Evolutionary conservation across 2,888 invertebrate species (phyloP), one percentile per base, ranked within the genome.

Genomic region (Drosophila barbarae): DNA sequence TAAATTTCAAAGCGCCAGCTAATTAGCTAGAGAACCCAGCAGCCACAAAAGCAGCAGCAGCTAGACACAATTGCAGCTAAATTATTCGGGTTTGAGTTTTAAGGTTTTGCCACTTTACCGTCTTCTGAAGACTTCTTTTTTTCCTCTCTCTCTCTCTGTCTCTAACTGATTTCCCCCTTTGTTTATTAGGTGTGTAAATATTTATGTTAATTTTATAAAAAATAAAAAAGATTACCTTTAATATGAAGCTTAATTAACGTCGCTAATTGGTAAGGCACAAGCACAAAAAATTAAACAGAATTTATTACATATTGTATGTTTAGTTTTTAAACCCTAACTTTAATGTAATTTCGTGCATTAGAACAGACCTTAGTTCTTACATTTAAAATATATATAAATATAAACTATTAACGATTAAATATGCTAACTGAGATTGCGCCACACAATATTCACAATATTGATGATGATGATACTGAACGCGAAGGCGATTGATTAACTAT

Each of bases 71-170:
- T 66, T 65, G 66, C 78, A 57, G 39, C 60, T 50, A 38, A 30
- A 30, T 60, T 55, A 61, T 71, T 61, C 49, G 52, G 61, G 56
- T 63, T 61, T 28, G n/a, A 61, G 67, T 76, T 72, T 68, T 57
- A 77, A 69, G 81, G 82, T 82, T 82, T 76, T 77, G 76, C 74
- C 80, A 83, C 82, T 84, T 84, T 84, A 83, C 75, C 73, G 82
- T 83, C 82, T 83, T 83, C 68, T 83, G 84, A 83, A 83, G 82
- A 83, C 82, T 71, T 75, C 50, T 67, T 73, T 72, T 74, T 72
- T 42, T 34, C 46, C 46, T 26, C 52, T 36, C 55, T 60, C 57
- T 49, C 61, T 57, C 69, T 76, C 47, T 18, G 1, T 18, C 18
- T 18, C 21, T 36, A 15, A 38, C 39, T 56, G 32, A 56, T 65